A percentile compares a stretch with the other conserved stretches of the same genome.
phyloP scores from a whole-genome alignment of 2,888 invertebrate genomes.

The Patella caerulea region DNA sequence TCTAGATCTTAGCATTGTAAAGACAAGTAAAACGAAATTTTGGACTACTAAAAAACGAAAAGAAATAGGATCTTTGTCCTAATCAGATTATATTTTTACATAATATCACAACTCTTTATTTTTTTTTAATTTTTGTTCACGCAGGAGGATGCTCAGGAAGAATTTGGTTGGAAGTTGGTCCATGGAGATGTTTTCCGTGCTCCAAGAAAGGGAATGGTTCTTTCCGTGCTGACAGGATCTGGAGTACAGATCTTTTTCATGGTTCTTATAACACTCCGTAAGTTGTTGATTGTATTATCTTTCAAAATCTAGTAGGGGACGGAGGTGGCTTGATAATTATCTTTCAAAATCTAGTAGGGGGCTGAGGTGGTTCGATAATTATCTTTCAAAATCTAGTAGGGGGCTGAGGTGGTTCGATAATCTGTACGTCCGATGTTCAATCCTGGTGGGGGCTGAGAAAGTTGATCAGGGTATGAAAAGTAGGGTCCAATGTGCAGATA shows the following conservation, averaged over 20 bases:
- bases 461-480: too few species aligned
- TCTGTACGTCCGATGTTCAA: too few species aligned
- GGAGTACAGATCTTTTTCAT: constrained; percentile 97
- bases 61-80: too few species aligned
- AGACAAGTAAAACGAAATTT: background rate
- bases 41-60: too few species aligned
- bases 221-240: constrained; percentile 95
- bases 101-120: constrained; percentile 8
- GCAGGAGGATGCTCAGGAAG: constrained; percentile 85
- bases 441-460: too few species aligned
- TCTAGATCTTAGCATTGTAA: background rate
- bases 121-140: constrained; percentile 20
- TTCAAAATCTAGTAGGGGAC: too few species aligned
- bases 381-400: too few species aligned
- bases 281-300: constrained; percentile 38
- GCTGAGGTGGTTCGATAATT: too few species aligned
- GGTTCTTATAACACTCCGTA: constrained; percentile 91
- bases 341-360: too few species aligned
- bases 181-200: constrained; percentile 79
- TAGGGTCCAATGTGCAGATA: too few species aligned
- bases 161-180: constrained; percentile 80
- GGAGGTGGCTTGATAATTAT: too few species aligned
- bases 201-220: constrained; percentile 91
- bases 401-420: too few species aligned
- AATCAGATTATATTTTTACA: background rate